These are phyloP conservation scores for Eretmocerus hayati DNA, from an alignment of 2,888 invertebrate genomes.

Conservation along the genomic window DNA sequence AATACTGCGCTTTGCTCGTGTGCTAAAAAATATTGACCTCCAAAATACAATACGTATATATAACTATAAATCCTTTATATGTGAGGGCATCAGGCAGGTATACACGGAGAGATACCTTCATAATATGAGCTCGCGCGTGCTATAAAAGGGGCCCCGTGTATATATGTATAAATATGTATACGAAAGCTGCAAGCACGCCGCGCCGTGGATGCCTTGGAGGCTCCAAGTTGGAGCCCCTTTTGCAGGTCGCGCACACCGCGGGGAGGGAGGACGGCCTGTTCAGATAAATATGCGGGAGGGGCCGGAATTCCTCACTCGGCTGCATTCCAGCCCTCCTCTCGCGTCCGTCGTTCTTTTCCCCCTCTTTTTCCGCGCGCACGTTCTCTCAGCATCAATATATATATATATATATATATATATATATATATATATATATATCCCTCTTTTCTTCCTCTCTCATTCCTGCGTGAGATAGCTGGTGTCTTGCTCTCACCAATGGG, in stretches of 20 bases:
- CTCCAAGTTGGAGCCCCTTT: no score
- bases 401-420: no score
- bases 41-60: no score
- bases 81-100: slow-evolving; percentile 10
- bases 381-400: not conserved
- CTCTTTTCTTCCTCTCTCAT: slow-evolving; percentile 12
- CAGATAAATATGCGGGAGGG: slow-evolving; percentile 48
- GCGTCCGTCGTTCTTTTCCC: slow-evolving; percentile 17
- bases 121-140: slow-evolving; percentile 16
- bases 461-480: not conserved
- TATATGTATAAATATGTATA: slow-evolving; percentile 30
- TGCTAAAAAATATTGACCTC: no score
- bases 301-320: slow-evolving; percentile 48
- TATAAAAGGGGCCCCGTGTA: slow-evolving; percentile 38
- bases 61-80: no score
- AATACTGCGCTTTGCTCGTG: no score
- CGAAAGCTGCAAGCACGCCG: not conserved
- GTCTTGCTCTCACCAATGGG: not conserved
- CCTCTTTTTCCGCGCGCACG: slow-evolving; percentile 12
- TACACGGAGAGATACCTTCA: not conserved
- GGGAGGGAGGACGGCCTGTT: slow-evolving; percentile 35
- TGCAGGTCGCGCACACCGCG: slow-evolving; percentile 23
- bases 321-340: slow-evolving; percentile 41
- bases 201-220: not conserved
- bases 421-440: no score